These are phyloP conservation scores for Drosophila azteca DNA, from an alignment of 1,140 invertebrate genomes.

Conservation along the genomic window DNA sequence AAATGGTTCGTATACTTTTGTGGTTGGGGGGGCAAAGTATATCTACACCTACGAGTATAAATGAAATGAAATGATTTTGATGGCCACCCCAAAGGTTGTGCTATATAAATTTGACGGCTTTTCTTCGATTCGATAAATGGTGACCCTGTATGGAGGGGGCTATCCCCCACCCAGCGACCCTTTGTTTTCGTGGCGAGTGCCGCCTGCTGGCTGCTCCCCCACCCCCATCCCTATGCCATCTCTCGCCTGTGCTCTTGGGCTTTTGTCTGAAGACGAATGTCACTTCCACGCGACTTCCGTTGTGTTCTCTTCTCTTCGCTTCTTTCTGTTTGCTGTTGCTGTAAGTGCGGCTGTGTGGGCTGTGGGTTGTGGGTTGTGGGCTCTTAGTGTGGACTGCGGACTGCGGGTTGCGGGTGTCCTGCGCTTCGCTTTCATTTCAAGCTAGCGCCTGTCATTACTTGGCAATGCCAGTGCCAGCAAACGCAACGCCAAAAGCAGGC, in stretches of 20 bases:
- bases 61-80: too few species aligned
- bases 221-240: constrained; percentile 1
- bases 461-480: constrained; percentile 10
- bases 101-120: too few species aligned
- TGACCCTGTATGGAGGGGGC: too few species aligned
- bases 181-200: constrained; percentile 5
- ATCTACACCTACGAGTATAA: too few species aligned
- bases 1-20: too few species aligned
- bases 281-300: constrained; percentile 66
- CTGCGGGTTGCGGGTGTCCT: constrained; percentile 22
- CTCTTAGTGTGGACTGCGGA: neutral
- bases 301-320: neutral
- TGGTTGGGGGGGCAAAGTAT: too few species aligned
- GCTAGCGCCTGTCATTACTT: constrained; percentile 60
- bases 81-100: too few species aligned
- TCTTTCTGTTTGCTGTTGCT: neutral
- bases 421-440: constrained; percentile 49
- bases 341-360: constrained; percentile 2
- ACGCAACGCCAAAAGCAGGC: neutral
- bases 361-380: constrained; percentile 4
- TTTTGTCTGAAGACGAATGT: constrained; percentile 70
- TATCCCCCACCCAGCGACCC: neutral
- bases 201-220: neutral
- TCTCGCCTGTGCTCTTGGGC: constrained; percentile 17
- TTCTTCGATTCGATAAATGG: too few species aligned